These are phyloP conservation scores for Poeciliopsis gracilis DNA, from an alignment of 2,797 vertebrate species.

Conservation along the genomic window DNA sequence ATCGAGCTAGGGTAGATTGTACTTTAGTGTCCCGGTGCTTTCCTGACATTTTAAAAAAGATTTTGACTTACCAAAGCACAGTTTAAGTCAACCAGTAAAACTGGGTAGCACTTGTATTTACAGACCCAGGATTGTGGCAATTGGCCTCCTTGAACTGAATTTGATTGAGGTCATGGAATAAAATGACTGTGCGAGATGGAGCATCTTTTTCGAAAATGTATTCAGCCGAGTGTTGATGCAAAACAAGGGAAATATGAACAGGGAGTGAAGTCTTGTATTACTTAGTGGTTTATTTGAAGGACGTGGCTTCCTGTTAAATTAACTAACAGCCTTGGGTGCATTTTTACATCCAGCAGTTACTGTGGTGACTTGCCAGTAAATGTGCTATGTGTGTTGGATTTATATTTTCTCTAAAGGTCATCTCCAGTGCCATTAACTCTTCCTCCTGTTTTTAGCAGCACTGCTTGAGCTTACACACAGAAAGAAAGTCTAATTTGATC, in stretches of 20 bases:
- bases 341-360: slow-evolving; percentile 39
- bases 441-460: slow-evolving; percentile 48
- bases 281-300: slow-evolving; percentile 51
- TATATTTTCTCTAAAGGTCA: slow-evolving; percentile 67
- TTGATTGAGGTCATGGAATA: slow-evolving; percentile 59
- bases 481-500: slow-evolving; percentile 66
- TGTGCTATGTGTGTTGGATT: slow-evolving; percentile 39
- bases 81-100: slow-evolving; percentile 72
- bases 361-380: slow-evolving; percentile 41
- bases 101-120: slow-evolving; percentile 71
- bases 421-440: slow-evolving; percentile 57
- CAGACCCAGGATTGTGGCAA: slow-evolving; percentile 59
- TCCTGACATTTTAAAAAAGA: background rate
- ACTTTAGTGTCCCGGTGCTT: slow-evolving; percentile 32
- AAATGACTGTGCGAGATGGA: slow-evolving; percentile 54
- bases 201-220: slow-evolving; percentile 44
- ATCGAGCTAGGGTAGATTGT: slow-evolving; percentile 45
- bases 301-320: slow-evolving; percentile 28
- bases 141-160: slow-evolving; percentile 51
- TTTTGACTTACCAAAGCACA: slow-evolving; percentile 51
- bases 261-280: slow-evolving; percentile 27
- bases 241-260: slow-evolving; percentile 41
- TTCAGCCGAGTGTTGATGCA: slow-evolving; percentile 52
- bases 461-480: slow-evolving; percentile 16
- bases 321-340: slow-evolving; percentile 22